Conservation (phyloP, 2,888 invertebrate species). For the Hylaea fasciaria region DNA sequence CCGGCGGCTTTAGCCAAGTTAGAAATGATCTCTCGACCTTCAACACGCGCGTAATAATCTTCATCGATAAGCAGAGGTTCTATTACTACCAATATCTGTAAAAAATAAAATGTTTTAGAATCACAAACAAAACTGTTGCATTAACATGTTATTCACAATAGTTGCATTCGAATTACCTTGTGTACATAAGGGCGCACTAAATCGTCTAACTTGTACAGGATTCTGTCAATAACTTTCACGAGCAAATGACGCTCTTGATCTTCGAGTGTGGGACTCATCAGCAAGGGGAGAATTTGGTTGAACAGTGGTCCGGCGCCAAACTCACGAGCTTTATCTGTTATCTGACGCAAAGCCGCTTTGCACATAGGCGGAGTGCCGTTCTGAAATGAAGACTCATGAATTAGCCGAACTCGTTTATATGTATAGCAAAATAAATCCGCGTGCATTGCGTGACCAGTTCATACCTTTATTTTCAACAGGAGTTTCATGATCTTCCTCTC, state of each 20-base stretch:
- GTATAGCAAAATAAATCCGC: not conserved
- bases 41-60: conserved; percentile 99
- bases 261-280: conserved; percentile 99
- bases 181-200: conserved; percentile 99
- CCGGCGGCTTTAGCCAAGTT: conserved; percentile 99
- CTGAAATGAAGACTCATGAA: conserved; percentile 50
- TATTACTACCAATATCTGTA: conserved; percentile 98
- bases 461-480: conserved; percentile 95
- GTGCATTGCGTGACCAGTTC: not conserved
- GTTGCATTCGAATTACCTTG: conserved; percentile 85
- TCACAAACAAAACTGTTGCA: too few relatives aligned
- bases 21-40: conserved; percentile 99
- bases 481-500: conserved; percentile 99
- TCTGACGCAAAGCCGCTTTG: conserved; percentile 98
- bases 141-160: too few relatives aligned
- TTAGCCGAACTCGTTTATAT: not conserved
- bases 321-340: conserved; percentile 99
- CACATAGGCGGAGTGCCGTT: conserved; percentile 99
- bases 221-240: conserved; percentile 99
- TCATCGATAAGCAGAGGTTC: conserved; percentile 99
- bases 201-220: conserved; percentile 99
- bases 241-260: conserved; percentile 99
- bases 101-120: conserved; percentile 14
- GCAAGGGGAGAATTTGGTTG: conserved; percentile 98
- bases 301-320: conserved; percentile 99